Base-by-base conservation (phyloP, 2,888 invertebrate species). In the Orthosia incerta region DNA sequence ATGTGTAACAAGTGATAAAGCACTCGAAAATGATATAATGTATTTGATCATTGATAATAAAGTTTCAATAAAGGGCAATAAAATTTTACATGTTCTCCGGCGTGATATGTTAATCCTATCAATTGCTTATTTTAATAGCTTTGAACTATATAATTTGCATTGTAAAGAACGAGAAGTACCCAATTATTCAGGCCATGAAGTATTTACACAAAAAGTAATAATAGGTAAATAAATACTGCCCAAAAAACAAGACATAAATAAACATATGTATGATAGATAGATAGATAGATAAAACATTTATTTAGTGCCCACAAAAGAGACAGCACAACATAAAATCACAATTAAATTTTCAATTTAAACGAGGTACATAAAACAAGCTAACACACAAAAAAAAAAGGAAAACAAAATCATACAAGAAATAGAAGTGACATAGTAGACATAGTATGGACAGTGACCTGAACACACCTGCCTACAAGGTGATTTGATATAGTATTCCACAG, bases 1-100 rank as follows among this genome's bases (percentile, higher is more conserved):
- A 5, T 2, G 31, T 31, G 26, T 26, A 50, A 23, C 12, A 45
- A 11, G 48, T 66, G 57, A 69, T 55, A 59, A 55, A 55, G 18
- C 26, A 55, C 23, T 77, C 39, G 16, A 31, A 66, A 26, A 55
- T 51, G 3, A 46, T 66, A 63, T 23, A 61, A 67, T 51, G 46
- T 15, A 60, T 31, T 20, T 31, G 13, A 61, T 72, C 57, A 59
- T 15, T 0, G 56, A 48, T 76, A 67, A 23, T 5, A 20, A 16
- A 16, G 13, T 31, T 23, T 12, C 51, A 4, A 4, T n/a, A 45
- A 39, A 61, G 20, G 51, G 46, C 45, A 61, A 62, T 50, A 60
- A 26, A 51, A 31, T 18, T 18, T 16, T 0, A 51, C 2, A n/a
- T n/a, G 16, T 4, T n/a, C n/a, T 23, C 3, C 7, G 39, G 23